Conservation (phyloP, 2,113 vertebrate genomes). For the Lota lota region DNA sequence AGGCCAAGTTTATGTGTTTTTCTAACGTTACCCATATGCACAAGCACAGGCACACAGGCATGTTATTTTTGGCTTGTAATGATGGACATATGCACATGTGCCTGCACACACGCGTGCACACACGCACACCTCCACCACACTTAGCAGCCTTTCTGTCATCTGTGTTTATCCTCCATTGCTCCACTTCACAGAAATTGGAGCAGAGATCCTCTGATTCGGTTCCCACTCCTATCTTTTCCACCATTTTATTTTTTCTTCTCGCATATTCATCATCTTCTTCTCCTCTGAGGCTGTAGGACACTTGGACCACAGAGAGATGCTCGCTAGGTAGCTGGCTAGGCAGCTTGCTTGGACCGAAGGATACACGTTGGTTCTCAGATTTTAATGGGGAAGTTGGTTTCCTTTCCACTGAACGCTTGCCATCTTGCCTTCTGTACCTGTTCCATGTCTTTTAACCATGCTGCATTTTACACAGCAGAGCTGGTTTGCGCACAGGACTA, state of each 20-base stretch:
- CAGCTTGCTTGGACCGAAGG: not conserved
- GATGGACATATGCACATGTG: not conserved
- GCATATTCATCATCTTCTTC: constrained; percentile 6
- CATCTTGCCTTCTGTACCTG: constrained; percentile 21
- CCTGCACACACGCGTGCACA: not conserved
- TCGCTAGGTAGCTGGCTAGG: constrained; percentile 25
- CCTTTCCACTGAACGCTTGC: constrained; percentile 32
- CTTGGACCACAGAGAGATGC: constrained; percentile 31
- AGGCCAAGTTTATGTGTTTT: constrained; percentile 12
- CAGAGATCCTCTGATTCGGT: constrained; percentile 16
- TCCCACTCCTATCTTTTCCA: constrained; percentile 6
- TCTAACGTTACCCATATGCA: not conserved
- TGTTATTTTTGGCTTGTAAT: not conserved
- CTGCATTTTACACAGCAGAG: too few relatives aligned
- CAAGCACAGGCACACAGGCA: not conserved
- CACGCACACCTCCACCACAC: constrained; percentile 3
- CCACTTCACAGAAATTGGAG: constrained; percentile 18
- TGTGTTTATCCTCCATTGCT: constrained; percentile 8
- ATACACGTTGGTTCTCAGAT: constrained; percentile 36
- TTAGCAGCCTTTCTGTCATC: constrained; percentile 9
- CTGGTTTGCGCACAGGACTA: too few relatives aligned
- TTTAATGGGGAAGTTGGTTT: constrained; percentile 27
- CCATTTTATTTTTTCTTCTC: not conserved
- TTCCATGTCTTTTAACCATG: constrained; percentile 50
- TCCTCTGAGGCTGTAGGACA: constrained; percentile 30